These are phyloP conservation scores for Petaurus breviceps DNA, from an alignment of 2,113 vertebrate species.

Conservation along the genomic window DNA sequence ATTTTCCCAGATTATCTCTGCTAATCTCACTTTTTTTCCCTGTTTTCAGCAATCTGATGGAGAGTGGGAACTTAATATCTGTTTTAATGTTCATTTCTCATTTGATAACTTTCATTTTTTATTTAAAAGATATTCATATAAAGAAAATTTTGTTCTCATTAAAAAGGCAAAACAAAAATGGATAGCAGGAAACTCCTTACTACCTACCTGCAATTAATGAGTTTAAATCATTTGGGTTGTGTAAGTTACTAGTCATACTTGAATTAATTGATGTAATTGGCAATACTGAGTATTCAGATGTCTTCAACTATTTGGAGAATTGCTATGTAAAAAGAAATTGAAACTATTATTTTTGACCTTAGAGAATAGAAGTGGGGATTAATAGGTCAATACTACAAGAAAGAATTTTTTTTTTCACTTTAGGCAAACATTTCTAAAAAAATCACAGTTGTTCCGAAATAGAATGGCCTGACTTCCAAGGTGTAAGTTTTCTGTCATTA, in stretches of 20 bases:
- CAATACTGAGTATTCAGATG: neutral
- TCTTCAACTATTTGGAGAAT: neutral
- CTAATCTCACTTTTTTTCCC: neutral
- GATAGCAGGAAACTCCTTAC: neutral
- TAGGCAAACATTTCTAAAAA: neutral
- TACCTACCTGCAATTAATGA: neutral
- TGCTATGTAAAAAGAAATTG: neutral
- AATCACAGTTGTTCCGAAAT: neutral
- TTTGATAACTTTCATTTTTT: neutral
- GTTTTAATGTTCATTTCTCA: neutral
- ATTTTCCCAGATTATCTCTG: neutral
- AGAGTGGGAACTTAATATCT: neutral
- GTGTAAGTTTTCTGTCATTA: neutral
- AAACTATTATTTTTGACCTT: neutral
- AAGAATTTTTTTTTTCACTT: neutral
- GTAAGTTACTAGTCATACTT: neutral
- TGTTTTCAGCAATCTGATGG: neutral
- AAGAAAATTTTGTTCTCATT: neutral
- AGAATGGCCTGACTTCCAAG: neutral
- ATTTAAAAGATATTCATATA: neutral
- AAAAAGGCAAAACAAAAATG: neutral
- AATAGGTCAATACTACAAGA: neutral
- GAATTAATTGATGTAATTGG: neutral
- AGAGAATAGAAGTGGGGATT: neutral
- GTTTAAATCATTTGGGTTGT: neutral